Base-by-base conservation (phyloP, 2,888 invertebrate species). In the Drosophila engyochracea region DNA sequence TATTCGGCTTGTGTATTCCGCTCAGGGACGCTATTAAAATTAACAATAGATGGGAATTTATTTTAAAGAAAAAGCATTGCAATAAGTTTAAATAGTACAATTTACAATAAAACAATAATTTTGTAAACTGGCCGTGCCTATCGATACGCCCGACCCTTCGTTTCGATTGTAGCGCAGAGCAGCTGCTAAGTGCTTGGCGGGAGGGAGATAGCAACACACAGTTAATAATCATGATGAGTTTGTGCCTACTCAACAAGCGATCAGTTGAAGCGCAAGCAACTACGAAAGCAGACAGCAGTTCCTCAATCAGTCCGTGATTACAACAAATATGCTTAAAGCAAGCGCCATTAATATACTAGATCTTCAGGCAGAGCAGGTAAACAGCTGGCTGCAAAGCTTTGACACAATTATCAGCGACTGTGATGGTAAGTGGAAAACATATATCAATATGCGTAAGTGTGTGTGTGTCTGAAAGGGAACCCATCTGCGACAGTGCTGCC, bases 361-460 rank as follows among this genome's bases (percentile, higher is more conserved):
- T 70, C 93, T 95, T 22, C 90, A 94, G 4, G 94, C 94, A 89
- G 94, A 94, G 39, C 95, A 95, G 90, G 93, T 96, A 53, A 93
- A 94, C 89, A 94, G 94, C 68, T 96, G 96, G 93, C 83, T 97
- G 39, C 94, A 96, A 82, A 95, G 96, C 31, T 96, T 97, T 88
- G 97, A 98, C 90, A 96, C 96, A 41, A 96, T 98, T 76, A 94
- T 98, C 83, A 96, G 96, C 61, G 98, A 98, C 91, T 97, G 97
- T 93, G 97, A 98, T 94, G 97, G 98, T 96, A 93, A 94, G 94
- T 90, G 62, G 16, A n/a, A 4, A 14, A 10, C 19, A 52, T 22
- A 16, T 25, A 10, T 1, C 9, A 0, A 19, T 12, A 65, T 61
- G 4, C 4, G 4, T 28, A 28, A 28, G 30, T 30, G 47, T 31